Conservation (phyloP, 1,140 invertebrate species). For the Reticulitermes speratus region DNA sequence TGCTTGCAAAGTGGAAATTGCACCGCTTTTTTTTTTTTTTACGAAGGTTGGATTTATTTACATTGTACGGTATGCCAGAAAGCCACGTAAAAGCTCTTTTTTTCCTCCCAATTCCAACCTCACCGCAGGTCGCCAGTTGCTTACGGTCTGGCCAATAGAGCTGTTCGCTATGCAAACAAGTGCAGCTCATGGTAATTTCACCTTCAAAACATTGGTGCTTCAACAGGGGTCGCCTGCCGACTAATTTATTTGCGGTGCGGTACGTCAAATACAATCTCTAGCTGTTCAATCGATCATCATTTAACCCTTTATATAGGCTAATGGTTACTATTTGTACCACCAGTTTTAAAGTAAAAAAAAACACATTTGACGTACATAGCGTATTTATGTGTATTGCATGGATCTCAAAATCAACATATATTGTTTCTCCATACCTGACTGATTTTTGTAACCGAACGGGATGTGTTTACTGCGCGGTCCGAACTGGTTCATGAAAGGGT, state of each 20-base stretch:
- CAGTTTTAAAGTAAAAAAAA: too few species aligned
- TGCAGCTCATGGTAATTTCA: background rate
- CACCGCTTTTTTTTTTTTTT: background rate
- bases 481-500: too few species aligned
- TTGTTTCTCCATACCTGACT: too few species aligned
- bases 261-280: background rate
- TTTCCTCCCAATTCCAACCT: background rate
- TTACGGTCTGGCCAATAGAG: background rate
- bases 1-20: background rate
- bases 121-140: background rate
- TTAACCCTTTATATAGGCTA: too few species aligned
- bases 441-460: too few species aligned
- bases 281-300: too few species aligned
- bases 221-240: background rate
- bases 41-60: background rate
- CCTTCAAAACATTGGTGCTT: background rate
- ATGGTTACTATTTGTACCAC: too few species aligned
- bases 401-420: too few species aligned
- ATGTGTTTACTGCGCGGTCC: too few species aligned
- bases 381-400: too few species aligned
- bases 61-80: background rate
- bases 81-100: background rate
- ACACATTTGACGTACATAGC: too few species aligned
- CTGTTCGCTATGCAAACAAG: background rate
- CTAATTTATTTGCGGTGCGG: constrained; percentile 11